Evolutionary conservation across 2,797 vertebrate genomes (phyloP).

Genomic region (Enteromius fasciolatus): DNA sequence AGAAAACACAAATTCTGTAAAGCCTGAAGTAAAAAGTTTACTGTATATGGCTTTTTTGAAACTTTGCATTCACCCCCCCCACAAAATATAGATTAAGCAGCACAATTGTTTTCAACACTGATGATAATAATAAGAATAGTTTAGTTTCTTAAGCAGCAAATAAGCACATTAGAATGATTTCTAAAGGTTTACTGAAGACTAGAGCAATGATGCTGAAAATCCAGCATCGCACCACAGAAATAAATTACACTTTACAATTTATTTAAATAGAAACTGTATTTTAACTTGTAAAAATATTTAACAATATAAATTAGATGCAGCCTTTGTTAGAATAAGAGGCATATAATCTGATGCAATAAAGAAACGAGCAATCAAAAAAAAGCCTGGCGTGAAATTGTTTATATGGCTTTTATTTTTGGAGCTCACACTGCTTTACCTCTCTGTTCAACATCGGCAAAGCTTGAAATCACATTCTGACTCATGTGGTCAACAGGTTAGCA

Average conservation of each 20-base stretch:
- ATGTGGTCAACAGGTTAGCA: constrained; percentile 85
- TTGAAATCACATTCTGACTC: constrained; percentile 84
- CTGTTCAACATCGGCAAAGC: constrained; percentile 81
- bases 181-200: not conserved
- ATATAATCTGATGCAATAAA: not conserved
- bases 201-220: not conserved
- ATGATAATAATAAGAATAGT: not conserved
- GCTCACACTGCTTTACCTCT: constrained; percentile 54
- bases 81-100: no score
- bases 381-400: constrained; percentile 45
- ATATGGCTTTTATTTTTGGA: constrained; percentile 82
- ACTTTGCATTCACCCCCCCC: no score
- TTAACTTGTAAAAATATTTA: not conserved
- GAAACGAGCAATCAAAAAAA: constrained; percentile 83
- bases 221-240: not conserved
- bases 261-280: not conserved
- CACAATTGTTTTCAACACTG: not conserved
- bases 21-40: no score
- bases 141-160: not conserved
- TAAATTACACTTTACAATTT: not conserved
- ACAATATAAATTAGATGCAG: not conserved
- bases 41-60: no score
- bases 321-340: constrained; percentile 21
- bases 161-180: not conserved
- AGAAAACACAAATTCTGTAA: no score